phyloP scores from a whole-genome alignment of 2,113 vertebrate genomes.

The Mobula hypostoma region DNA sequence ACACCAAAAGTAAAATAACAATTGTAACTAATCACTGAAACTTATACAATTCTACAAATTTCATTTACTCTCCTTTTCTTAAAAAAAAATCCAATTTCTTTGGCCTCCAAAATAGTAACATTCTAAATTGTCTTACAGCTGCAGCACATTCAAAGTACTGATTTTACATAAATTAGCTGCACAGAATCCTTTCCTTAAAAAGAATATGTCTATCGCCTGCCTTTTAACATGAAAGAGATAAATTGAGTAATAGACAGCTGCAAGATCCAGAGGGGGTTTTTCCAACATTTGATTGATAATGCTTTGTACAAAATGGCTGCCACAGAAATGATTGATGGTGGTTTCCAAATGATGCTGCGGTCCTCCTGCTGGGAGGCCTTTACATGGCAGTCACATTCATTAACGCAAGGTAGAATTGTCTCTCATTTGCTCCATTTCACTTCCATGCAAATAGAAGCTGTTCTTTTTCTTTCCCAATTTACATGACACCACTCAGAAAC shows the following conservation, averaged over 20 bases:
- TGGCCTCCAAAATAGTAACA: not conserved
- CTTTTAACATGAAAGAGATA: constrained; percentile 27
- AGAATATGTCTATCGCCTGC: not conserved
- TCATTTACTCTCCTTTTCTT: not conserved
- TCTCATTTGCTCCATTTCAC: constrained; percentile 6
- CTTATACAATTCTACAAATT: not conserved
- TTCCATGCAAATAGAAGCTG: not conserved
- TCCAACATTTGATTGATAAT: constrained; percentile 54
- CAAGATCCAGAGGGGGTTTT: not conserved
- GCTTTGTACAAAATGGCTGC: constrained; percentile 55
- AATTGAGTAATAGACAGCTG: constrained; percentile 16
- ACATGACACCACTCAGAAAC: not conserved
- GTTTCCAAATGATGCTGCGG: constrained; percentile 46
- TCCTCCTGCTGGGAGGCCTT: constrained; percentile 55
- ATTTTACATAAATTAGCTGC: constrained; percentile 22
- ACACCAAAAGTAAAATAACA: not conserved
- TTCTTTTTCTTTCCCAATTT: not conserved
- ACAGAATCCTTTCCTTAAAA: not conserved
- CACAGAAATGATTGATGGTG: constrained; percentile 73
- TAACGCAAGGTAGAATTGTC: not conserved
- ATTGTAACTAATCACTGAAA: not conserved
- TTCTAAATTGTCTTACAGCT: not conserved
- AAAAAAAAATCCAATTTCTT: not conserved
- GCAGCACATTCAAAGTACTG: not conserved
- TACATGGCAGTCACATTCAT: constrained; percentile 2